Percentiles rank a stretch among this genome's conserved stretches.
These are phyloP conservation scores for Squalus acanthias DNA, from an alignment of 2,797 vertebrate genomes.

Conservation along the genomic window DNA sequence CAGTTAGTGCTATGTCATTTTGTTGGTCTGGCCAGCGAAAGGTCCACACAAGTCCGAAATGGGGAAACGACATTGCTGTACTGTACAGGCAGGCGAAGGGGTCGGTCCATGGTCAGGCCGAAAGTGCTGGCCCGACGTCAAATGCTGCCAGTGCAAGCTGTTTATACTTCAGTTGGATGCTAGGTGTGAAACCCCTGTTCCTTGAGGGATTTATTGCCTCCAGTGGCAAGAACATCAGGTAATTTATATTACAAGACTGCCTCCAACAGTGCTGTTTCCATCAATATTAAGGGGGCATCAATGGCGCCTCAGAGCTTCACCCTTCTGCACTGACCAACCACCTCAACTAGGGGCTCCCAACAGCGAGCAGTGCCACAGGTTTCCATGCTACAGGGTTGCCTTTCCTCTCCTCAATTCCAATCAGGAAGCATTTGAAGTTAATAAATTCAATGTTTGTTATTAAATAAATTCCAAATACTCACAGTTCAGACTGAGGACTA, in stretches of 20 bases:
- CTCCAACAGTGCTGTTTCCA: neutral
- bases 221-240: neutral
- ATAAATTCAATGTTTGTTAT: neutral
- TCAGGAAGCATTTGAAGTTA: neutral
- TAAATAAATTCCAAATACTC: neutral
- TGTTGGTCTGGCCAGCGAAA: no score
- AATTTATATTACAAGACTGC: neutral
- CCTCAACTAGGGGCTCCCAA: neutral
- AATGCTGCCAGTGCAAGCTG: no score
- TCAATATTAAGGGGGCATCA: neutral
- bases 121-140: no score
- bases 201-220: neutral
- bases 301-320: neutral
- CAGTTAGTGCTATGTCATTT: no score
- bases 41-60: no score
- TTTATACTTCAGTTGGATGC: no score
- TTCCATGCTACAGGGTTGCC: neutral
- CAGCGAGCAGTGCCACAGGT: neutral
- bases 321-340: neutral
- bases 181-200: neutral
- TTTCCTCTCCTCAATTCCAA: neutral
- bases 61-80: no score
- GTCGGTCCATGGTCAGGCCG: no score
- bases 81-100: no score
- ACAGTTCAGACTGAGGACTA: neutral